These are phyloP conservation scores for Cantharis flavilabris DNA, from an alignment of 2,888 invertebrate genomes.

Conservation along the genomic window DNA sequence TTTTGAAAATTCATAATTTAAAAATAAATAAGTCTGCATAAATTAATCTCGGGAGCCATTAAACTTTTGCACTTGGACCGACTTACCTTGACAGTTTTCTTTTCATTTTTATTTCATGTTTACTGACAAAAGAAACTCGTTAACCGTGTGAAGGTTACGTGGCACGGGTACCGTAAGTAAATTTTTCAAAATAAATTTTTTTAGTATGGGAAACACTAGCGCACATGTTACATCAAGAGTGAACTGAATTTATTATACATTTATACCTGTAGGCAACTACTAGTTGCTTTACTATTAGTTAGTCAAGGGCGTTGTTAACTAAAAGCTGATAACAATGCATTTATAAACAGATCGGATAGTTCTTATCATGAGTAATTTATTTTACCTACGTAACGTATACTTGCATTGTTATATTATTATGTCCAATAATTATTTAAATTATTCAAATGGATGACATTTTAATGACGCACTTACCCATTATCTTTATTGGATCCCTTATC, in stretches of 20 bases:
- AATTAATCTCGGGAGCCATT: neutral
- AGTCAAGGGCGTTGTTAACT: neutral
- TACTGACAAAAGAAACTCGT: neutral
- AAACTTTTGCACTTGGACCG: neutral
- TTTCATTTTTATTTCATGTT: neutral
- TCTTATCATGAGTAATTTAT: neutral
- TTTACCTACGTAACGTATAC: neutral
- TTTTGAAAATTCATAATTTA: neutral
- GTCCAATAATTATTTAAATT: neutral
- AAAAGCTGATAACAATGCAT: neutral
- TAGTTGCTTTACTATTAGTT: neutral
- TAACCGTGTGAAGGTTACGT: neutral
- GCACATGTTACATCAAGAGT: neutral
- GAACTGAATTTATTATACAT: neutral
- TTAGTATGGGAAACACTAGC: neutral
- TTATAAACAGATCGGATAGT: neutral
- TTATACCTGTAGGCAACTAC: neutral
- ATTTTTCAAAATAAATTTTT: neutral
- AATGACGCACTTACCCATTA: constrained; percentile 63
- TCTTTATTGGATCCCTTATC: constrained; percentile 71
- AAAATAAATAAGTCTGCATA: neutral
- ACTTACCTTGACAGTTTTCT: constrained; percentile 1
- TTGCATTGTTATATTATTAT: neutral
- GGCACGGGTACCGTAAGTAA: neutral
- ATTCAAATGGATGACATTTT: neutral